Evolutionary conservation across 2,888 invertebrate genomes (phyloP).

Genomic region (Xestia rhomboidea): DNA sequence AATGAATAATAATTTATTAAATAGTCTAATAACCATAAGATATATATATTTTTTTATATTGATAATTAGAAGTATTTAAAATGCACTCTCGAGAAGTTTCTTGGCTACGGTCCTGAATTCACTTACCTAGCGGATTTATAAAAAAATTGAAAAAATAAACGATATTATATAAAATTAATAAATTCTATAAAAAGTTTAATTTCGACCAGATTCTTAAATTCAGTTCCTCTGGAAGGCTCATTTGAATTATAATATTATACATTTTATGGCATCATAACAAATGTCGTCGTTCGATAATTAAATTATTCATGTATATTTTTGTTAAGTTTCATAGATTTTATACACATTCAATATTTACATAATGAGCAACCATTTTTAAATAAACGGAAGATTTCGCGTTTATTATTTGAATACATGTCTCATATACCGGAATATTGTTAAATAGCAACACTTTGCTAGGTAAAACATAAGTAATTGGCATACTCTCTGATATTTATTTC

Average conservation of each 20-base stretch:
- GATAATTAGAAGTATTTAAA: not conserved
- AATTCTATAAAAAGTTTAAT: constrained; percentile 36
- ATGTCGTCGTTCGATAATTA: constrained; percentile 1
- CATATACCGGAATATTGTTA: not conserved
- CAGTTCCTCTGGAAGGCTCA: constrained; percentile 42
- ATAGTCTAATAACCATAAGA: not conserved
- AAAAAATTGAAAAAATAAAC: constrained; percentile 15
- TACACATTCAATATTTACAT: constrained; percentile 44
- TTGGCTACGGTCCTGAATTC: constrained; percentile 9
- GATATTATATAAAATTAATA: constrained; percentile 30
- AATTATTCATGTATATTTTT: not conserved
- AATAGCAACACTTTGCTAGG: not conserved
- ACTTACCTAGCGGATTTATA: constrained; percentile 7
- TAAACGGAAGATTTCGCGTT: constrained; percentile 41
- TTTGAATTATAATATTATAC: constrained; percentile 16
- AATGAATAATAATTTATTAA: not conserved
- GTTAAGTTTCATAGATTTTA: constrained; percentile 22
- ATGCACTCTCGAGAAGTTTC: not conserved
- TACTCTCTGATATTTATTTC: not conserved
- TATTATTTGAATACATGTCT: not conserved
- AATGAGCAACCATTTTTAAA: constrained; percentile 47
- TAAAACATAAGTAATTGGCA: not conserved
- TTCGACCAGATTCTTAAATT: constrained; percentile 41
- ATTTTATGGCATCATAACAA: constrained; percentile 27
- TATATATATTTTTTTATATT: too few species aligned